Percentiles rank a stretch among this genome's conserved stretches.
Evolutionary conservation across 2,888 invertebrate genomes (phyloP).

Genomic region (Didymodactylos carnosus): DNA sequence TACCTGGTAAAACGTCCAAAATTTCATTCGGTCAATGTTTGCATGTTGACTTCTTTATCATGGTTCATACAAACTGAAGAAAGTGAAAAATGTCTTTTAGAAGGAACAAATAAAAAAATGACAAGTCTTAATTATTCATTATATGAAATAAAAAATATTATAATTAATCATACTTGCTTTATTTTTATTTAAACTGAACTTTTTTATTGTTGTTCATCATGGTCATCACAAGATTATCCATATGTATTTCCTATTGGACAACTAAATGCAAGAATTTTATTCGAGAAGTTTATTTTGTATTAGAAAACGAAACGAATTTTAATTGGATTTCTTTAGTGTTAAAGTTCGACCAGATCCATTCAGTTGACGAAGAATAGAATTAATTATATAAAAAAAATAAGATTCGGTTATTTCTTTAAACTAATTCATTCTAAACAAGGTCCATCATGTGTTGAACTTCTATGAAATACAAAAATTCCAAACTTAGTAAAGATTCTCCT

Average conservation of each 20-base stretch:
- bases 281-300: conserved; percentile 40
- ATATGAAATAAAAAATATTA: neutral
- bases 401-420: conserved; percentile 39
- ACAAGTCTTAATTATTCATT: neutral
- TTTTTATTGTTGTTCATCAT: conserved; percentile 47
- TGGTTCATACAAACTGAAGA: no score
- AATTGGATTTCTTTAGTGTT: neutral
- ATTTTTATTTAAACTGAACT: neutral
- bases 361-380: neutral
- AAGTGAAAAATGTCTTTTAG: neutral
- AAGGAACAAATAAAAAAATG: neutral
- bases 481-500: conserved; percentile 41
- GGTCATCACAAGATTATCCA: conserved; percentile 54
- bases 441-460: conserved; percentile 61
- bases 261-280: conserved; percentile 60
- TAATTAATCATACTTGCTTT: neutral
- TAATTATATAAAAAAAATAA: conserved; percentile 37
- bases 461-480: conserved; percentile 64
- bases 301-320: neutral
- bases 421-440: conserved; percentile 49
- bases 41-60: no score
- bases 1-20: no score
- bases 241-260: conserved; percentile 67
- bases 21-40: no score
- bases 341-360: neutral